Evolutionary conservation across 2,888 invertebrate genomes (phyloP), one percentile per base, ranked within the genome.

Genomic region (Standfussiana lucernea): DNA sequence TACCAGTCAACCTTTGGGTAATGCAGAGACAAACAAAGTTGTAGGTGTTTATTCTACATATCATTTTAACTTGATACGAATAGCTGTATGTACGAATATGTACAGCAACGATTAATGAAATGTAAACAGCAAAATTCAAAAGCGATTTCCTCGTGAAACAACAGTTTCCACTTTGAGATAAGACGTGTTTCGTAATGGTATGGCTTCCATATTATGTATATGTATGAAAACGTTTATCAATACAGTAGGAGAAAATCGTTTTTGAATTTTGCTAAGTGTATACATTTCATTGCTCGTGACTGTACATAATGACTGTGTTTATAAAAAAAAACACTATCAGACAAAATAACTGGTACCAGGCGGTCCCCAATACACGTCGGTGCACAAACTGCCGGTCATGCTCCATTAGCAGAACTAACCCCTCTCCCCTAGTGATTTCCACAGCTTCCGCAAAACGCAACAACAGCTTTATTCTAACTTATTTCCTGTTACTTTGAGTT

Each of bases 351-450:
- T 65, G 24, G 37, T 28, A 42, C 13, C 42, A 6, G 21, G 21
- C 35, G n/a, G 40, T 45, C 15, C 47, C 32, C 62, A 42, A 69
- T 50, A 83, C 77, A 59, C 56, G 59, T 59, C 53, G 24, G 8
- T 82, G 32, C 67, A 66, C 53, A 78, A 80, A 83, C 59, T 78
- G 83, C 78, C 69, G 37, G 83, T 83, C 83, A 80, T 61, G 83
- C 65, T 78, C 79, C 77, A 80, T 80, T 82, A 80, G 77, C 24
- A 64, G n/a, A 47, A 64, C 67, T 53, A 69, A 70, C 50, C 70
- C 50, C 53, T 45, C 61, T 32, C n/a, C 79, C 50, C 21, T 10
- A 53, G 64, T 73, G 72, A 77, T 75, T 85, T 86, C 62, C 71
- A 72, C 72, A 70, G 71, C 61, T 73, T 71, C 61, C 75, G 37